A percentile compares a stretch with the other conserved stretches of the same genome.
Evolutionary conservation across 2,797 vertebrate species (phyloP).

Genomic region (Schizothorax lantsangensis): DNA sequence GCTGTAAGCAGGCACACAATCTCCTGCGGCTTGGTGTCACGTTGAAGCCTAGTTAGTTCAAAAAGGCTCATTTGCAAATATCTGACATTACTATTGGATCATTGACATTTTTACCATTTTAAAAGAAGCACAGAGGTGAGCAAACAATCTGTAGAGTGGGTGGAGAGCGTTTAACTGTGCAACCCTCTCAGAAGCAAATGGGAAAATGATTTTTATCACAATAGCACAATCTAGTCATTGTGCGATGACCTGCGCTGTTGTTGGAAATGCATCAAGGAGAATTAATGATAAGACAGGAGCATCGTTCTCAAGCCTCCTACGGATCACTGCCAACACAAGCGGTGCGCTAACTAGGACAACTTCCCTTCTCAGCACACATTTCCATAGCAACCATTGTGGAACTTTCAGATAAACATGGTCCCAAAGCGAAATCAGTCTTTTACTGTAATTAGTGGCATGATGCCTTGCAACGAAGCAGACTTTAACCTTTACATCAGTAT

Average conservation of each 20-base stretch:
- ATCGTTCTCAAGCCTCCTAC: slow-evolving; percentile 48
- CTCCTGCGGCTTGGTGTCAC: background rate
- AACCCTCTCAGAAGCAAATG: slow-evolving; percentile 5
- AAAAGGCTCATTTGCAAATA: slow-evolving; percentile 25
- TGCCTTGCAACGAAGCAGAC: slow-evolving; percentile 21
- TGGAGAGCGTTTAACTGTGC: slow-evolving; percentile 6
- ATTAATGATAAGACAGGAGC: slow-evolving; percentile 51
- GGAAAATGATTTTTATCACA: slow-evolving; percentile 25
- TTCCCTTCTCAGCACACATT: slow-evolving; percentile 53
- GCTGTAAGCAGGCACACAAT: background rate
- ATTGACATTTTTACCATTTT: slow-evolving; percentile 17
- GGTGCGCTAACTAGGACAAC: slow-evolving; percentile 46
- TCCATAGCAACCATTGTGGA: slow-evolving; percentile 64
- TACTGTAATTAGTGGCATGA: slow-evolving; percentile 17
- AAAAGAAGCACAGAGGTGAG: slow-evolving; percentile 10
- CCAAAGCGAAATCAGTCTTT: slow-evolving; percentile 33
- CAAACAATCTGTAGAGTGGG: background rate
- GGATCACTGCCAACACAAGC: slow-evolving; percentile 33
- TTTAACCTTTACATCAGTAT: background rate
- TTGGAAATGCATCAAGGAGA: slow-evolving; percentile 49
- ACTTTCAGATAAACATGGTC: slow-evolving; percentile 52
- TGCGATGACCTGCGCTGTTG: slow-evolving; percentile 18
- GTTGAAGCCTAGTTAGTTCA: background rate
- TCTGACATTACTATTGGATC: background rate
- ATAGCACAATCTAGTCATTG: slow-evolving; percentile 24